Evolutionary conservation across 1,140 invertebrate genomes (phyloP), one percentile per base, ranked within the genome.

Genomic region (Anthonomus grandis): DNA sequence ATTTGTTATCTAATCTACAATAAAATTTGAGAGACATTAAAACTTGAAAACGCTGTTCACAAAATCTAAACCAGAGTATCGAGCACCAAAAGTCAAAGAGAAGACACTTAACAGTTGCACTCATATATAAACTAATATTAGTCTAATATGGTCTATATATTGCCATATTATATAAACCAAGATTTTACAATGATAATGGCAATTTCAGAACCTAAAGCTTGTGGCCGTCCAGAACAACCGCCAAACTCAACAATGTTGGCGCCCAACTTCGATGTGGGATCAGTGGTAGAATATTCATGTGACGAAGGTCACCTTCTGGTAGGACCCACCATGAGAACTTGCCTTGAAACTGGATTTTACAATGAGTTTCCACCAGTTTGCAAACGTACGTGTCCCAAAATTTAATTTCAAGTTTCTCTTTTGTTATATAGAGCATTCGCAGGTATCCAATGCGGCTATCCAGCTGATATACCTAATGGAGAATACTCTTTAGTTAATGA

Each of bases 331-430:
- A 82, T 81, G 5, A 79, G 93, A 64, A 90, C 87, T 15, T 95
- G 93, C 66, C 77, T 95, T 6, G 86, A 93, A 51, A 94, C 90
- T 10, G 93, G 93, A 57, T 95, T 95, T 75, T 95, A 94, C 70
- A 91, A 91, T 63, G 92, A 95, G 73, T 94, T 93, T 69, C 90
- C 92, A 21, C 92, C 93, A 3, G 89, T 93, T 25, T 96, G 93
- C 74, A 92, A 91, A 84, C 85, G 92, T 95, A 79, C 87, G 84
- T 75, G n/a, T n/a, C n/a, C n/a, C n/a, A n/a, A n/a, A n/a, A n/a
- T n/a, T n/a, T n/a, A n/a, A n/a, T n/a, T n/a, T n/a, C n/a, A n/a
- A n/a, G 15, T 12, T 12, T 1, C 31, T 34, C 13, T 34, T 34
- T 13, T 34, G 15, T 34, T 12, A 34, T 12, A 12, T 13, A 34